phyloP scores from a whole-genome alignment of 2,888 invertebrate genomes.

The Epicampocera succincta region DNA sequence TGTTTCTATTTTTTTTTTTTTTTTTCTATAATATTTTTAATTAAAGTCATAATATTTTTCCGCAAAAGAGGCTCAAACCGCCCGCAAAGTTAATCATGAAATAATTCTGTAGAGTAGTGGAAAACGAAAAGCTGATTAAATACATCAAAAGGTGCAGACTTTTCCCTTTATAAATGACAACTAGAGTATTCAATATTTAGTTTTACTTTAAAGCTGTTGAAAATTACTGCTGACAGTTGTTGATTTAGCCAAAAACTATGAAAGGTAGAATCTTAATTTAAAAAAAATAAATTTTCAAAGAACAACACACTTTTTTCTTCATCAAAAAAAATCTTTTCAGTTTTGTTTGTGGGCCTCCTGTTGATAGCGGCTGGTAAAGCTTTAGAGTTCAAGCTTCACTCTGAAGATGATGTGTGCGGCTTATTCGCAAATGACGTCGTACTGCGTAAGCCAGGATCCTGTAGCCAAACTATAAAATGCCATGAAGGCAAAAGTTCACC shows the following conservation, averaged over 20 bases:
- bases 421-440: conserved; percentile 72
- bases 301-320: not conserved
- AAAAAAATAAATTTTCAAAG: not conserved
- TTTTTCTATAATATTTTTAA: too few species aligned
- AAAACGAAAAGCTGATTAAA: too few species aligned
- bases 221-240: not conserved
- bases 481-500: conserved; percentile 56
- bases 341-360: not conserved
- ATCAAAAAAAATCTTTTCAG: not conserved
- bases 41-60: too few species aligned
- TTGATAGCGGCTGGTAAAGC: not conserved
- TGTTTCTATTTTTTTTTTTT: too few species aligned
- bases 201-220: not conserved
- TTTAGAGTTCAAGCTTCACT: not conserved
- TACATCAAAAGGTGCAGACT: not conserved
- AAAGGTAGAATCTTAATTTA: conserved; percentile 8
- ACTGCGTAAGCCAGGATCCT: conserved; percentile 76
- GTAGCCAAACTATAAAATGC: conserved; percentile 72
- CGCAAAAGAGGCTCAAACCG: too few species aligned
- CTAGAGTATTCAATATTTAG: not conserved
- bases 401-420: conserved; percentile 74
- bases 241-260: not conserved
- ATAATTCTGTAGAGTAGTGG: too few species aligned
- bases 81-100: too few species aligned
- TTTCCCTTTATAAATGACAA: conserved; percentile 3